These are phyloP conservation scores for Dromiciops gliroides DNA, from an alignment of 2,113 vertebrate genomes.

Conservation along the genomic window DNA sequence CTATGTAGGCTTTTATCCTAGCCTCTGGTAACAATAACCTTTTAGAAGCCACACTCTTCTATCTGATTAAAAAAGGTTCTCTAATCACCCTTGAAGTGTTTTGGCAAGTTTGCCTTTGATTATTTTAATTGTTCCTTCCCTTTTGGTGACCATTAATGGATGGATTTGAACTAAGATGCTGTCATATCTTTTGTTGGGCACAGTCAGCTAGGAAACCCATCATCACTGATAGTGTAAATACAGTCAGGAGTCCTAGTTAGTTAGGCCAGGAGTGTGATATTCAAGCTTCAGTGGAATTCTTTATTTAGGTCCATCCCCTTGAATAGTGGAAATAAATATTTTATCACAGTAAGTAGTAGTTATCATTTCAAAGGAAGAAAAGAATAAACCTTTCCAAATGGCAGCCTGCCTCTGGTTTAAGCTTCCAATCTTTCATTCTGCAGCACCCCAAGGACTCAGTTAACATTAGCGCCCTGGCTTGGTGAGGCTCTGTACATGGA, in stretches of 20 bases:
- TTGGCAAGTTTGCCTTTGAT: constrained; percentile 61
- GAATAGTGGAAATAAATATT: constrained; percentile 21
- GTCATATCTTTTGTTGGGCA: constrained; percentile 44
- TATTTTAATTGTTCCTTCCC: constrained; percentile 73
- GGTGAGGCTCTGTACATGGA: constrained; percentile 8
- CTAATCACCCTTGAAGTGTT: constrained; percentile 63
- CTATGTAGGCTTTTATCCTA: constrained; percentile 61
- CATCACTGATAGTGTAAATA: constrained; percentile 18
- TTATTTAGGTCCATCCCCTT: not conserved
- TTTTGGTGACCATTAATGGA: constrained; percentile 44
- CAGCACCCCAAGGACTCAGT: not conserved
- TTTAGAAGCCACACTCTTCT: constrained; percentile 56
- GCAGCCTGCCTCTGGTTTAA: constrained; percentile 15
- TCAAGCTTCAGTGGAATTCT: constrained; percentile 26
- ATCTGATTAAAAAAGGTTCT: constrained; percentile 58
- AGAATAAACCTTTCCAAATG: constrained; percentile 25
- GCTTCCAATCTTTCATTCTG: not conserved
- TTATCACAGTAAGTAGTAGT: not conserved
- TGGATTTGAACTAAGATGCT: constrained; percentile 54
- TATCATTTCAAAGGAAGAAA: constrained; percentile 21
- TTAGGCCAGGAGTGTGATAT: constrained; percentile 32
- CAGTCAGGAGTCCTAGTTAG: not conserved
- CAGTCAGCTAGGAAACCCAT: constrained; percentile 7
- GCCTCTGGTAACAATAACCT: constrained; percentile 70
- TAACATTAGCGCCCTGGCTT: constrained; percentile 11